phyloP scores from a whole-genome alignment of 1,140 invertebrate genomes.

The Heliconius hermathena region DNA sequence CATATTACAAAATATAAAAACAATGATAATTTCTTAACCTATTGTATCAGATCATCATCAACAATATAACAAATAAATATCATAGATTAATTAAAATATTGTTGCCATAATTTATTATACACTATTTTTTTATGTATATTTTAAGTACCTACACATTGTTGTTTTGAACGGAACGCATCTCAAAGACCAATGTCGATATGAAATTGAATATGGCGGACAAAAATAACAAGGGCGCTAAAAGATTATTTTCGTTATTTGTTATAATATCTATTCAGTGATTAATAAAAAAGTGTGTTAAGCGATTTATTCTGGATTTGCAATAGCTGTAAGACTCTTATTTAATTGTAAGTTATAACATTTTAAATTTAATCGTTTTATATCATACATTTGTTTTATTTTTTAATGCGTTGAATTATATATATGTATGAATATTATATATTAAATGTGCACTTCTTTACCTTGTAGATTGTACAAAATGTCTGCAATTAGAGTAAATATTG shows the following conservation, averaged over 20 bases:
- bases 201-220: constrained; percentile 78
- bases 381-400: constrained; percentile 47
- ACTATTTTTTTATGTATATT: background rate
- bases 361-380: constrained; percentile 26
- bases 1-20: background rate
- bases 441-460: constrained; percentile 30
- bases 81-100: background rate
- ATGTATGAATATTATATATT: constrained; percentile 26
- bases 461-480: constrained; percentile 79
- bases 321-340: constrained; percentile 13
- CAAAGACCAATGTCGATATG: constrained; percentile 43
- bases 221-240: constrained; percentile 81
- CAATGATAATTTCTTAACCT: background rate
- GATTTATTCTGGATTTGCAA: constrained; percentile 15
- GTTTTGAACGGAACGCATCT: constrained; percentile 37
- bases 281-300: constrained; percentile 30
- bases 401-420: constrained; percentile 41
- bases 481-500: constrained; percentile 92
- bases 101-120: background rate
- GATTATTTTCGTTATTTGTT: constrained; percentile 64
- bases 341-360: constrained; percentile 23
- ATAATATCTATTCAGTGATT: constrained; percentile 52
- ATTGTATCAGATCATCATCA: too few relatives aligned
- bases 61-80: too few relatives aligned
- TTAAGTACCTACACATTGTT: constrained; percentile 8